Conservation (phyloP, 2,797 vertebrate genomes). For the Cyclopterus lumpus region DNA sequence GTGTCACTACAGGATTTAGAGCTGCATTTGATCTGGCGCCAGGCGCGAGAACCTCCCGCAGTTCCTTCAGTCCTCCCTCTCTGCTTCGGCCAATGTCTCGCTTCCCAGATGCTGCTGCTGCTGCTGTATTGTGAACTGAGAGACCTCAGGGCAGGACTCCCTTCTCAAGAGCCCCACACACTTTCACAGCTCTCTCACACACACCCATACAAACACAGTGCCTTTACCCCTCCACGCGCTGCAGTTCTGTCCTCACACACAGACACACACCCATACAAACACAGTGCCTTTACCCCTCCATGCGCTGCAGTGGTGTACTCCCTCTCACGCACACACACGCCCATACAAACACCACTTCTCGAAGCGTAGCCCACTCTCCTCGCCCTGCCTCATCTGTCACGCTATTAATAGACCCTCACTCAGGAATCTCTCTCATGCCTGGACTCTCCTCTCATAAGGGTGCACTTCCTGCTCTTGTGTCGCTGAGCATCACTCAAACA, state of each 20-base stretch:
- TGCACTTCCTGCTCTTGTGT: conserved; percentile 62
- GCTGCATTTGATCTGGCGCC: conserved; percentile 52
- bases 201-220: conserved; percentile 7
- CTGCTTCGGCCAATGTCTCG: conserved; percentile 29
- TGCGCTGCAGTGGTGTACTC: neutral
- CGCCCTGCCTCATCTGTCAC: conserved; percentile 59
- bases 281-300: neutral
- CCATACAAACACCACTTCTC: conserved; percentile 42
- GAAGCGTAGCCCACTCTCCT: conserved; percentile 64
- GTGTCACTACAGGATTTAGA: conserved; percentile 35
- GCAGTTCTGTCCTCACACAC: neutral
- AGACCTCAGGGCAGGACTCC: conserved; percentile 52
- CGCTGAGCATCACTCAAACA: conserved; percentile 62
- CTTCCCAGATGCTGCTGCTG: conserved; percentile 37
- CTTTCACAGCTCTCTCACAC: conserved; percentile 13
- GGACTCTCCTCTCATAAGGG: conserved; percentile 52
- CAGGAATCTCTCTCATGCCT: conserved; percentile 68
- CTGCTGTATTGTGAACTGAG: conserved; percentile 57
- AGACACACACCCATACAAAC: conserved; percentile 14
- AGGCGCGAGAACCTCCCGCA: conserved; percentile 55
- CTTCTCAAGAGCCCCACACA: conserved; percentile 19
- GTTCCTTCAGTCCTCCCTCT: conserved; percentile 44
- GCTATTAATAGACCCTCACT: conserved; percentile 78
- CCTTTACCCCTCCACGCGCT: too few relatives aligned
- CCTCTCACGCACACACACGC: conserved; percentile 17